Conservation (phyloP, 2,113 vertebrate genomes). For the Burhinus bistriatus region DNA sequence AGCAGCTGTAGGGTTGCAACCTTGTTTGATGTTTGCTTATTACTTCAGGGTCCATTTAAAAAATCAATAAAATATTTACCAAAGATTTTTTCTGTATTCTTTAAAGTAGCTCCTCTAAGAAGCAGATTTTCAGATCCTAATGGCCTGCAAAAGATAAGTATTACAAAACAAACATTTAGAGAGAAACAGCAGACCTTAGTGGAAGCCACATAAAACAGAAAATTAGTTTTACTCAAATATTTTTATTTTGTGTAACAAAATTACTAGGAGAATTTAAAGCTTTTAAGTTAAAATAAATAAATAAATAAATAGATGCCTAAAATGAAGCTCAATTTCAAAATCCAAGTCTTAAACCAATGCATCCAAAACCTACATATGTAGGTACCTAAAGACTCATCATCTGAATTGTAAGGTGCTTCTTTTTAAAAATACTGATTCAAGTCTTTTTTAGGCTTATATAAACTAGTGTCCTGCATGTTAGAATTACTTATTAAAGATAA, state of each 20-base stretch:
- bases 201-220: neutral
- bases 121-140: constrained; percentile 94
- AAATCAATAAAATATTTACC: constrained; percentile 76
- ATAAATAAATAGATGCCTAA: neutral
- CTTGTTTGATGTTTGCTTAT: neutral
- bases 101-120: constrained; percentile 93
- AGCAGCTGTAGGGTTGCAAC: neutral
- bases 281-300: neutral
- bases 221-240: neutral
- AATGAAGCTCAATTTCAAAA: neutral
- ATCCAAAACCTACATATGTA: neutral
- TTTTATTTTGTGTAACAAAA: neutral
- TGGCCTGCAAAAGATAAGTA: constrained; percentile 76
- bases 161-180: neutral
- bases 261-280: neutral
- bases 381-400: neutral
- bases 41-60: neutral
- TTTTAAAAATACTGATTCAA: neutral
- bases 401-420: neutral
- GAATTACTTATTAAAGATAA: neutral
- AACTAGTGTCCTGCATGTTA: neutral
- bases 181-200: neutral
- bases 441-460: neutral
- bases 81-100: constrained; percentile 92
- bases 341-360: neutral